These are phyloP conservation scores for Pedionomus torquatus DNA, from an alignment of 2,113 vertebrate species.

Conservation along the genomic window DNA sequence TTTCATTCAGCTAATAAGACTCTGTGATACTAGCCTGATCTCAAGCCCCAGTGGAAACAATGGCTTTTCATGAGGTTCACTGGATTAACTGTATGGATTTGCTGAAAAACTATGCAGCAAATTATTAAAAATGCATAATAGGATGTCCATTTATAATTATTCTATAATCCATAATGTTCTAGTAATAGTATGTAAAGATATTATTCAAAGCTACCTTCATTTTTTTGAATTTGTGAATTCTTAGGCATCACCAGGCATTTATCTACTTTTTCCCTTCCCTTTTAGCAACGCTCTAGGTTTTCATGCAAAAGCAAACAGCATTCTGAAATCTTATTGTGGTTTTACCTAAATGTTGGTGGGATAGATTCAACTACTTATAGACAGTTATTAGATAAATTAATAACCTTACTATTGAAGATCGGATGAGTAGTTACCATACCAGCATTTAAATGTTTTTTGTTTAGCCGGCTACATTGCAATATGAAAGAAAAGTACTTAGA, in stretches of 20 bases:
- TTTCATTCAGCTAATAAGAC: background rate
- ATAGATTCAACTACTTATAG: background rate
- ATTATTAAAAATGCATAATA: conserved; percentile 4
- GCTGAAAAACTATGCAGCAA: background rate
- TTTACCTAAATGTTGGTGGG: background rate
- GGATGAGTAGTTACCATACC: background rate
- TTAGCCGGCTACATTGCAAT: conserved; percentile 12
- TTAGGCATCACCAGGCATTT: background rate
- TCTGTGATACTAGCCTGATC: background rate
- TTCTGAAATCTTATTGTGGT: background rate
- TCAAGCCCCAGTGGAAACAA: background rate
- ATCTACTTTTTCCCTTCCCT: background rate
- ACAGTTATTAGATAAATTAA: background rate
- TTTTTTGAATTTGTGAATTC: background rate
- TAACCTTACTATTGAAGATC: background rate
- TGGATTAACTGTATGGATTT: background rate
- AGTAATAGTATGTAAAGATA: background rate
- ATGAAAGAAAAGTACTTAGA: background rate
- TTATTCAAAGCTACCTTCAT: background rate
- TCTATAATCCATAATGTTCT: background rate
- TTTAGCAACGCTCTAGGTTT: background rate
- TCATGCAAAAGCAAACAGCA: background rate
- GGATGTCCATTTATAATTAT: background rate
- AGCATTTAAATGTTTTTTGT: background rate
- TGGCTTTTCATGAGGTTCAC: background rate